phyloP scores from a whole-genome alignment of 1,140 invertebrate genomes.

The Mycetomoellerius zeteki region DNA sequence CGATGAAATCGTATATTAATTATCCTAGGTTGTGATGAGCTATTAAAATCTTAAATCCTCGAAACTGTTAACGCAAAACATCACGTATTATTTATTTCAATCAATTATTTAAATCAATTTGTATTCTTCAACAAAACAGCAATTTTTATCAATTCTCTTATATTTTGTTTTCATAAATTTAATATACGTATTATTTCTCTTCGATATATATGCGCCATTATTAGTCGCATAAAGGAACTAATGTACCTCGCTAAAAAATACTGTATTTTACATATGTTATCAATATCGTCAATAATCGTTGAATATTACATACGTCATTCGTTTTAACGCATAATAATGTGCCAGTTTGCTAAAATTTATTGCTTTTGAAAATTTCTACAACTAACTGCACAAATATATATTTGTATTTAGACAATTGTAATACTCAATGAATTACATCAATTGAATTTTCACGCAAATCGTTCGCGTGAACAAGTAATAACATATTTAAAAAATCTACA shows the following conservation, averaged over 20 bases:
- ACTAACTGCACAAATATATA: not conserved
- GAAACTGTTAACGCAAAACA: not conserved
- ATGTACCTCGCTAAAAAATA: slow-evolving; percentile 71
- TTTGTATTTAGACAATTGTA: slow-evolving; percentile 11
- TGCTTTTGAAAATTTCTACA: not conserved
- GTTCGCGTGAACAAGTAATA: not conserved
- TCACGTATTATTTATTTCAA: not conserved
- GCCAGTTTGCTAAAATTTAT: not conserved
- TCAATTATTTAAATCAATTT: too few species aligned
- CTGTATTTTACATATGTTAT: not conserved
- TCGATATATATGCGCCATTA: slow-evolving; percentile 2
- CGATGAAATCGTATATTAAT: not conserved
- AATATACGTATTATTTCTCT: not conserved
- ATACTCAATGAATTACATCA: not conserved
- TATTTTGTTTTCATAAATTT: slow-evolving; percentile 13
- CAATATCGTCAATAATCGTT: not conserved
- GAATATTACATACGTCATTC: slow-evolving; percentile 22
- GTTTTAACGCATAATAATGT: slow-evolving; percentile 13
- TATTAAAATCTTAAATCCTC: not conserved
- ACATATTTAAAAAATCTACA: not conserved
- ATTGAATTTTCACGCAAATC: not conserved
- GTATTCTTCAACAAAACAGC: not conserved
- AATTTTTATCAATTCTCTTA: not conserved
- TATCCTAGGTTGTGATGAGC: not conserved
- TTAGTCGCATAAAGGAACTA: slow-evolving; percentile 55